Base-by-base conservation (phyloP, 2,888 invertebrate species). In the Lacanobia oleracea region DNA sequence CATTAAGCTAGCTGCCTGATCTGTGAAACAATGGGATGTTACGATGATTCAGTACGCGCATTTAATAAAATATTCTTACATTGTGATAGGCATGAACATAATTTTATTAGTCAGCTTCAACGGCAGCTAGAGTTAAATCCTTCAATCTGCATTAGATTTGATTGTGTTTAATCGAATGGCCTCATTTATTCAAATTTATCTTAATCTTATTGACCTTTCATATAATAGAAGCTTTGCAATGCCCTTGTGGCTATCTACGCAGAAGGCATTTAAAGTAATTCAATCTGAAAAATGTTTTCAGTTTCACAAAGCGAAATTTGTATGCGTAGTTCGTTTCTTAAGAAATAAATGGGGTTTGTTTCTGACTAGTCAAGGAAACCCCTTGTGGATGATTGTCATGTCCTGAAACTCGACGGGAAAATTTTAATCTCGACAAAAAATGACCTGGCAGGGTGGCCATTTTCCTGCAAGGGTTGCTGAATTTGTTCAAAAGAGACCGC, bases 21-120 rank as follows among this genome's bases (percentile, higher is more conserved):
- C 45, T 43, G 57, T 33, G 23, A 68, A 79, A 83, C 77, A 79
- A 82, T 82, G 61, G 77, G 81, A 77, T 75, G 72, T 71, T 81
- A 66, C 62, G 60, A 78, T 76, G 73, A 81, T 76, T 76, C 74
- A 76, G 60, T 75, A 67, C 69, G 66, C 51, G 71, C 33, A 48
- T 75, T 79, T 27, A 62, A 69, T 75, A 77, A 66, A 76, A 53
- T 72, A 71, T 80, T 57, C 53, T 48, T 53, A 37, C 57, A 23
- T 57, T 76, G 65, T 54, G 45, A 60, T 71, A 57, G 62, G 40
- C 21, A 68, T 68, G 14, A 69, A 27, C 50, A 76, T 59, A 48
- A 21, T 59, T 66, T 56, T 73, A 62, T 67, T 61, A 79, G 48
- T 63, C 27, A 56, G 45, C 53, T 43, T 54, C 27, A 60, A 60